Conservation (phyloP, 2,797 vertebrate genomes). For the Acomys russatus region DNA sequence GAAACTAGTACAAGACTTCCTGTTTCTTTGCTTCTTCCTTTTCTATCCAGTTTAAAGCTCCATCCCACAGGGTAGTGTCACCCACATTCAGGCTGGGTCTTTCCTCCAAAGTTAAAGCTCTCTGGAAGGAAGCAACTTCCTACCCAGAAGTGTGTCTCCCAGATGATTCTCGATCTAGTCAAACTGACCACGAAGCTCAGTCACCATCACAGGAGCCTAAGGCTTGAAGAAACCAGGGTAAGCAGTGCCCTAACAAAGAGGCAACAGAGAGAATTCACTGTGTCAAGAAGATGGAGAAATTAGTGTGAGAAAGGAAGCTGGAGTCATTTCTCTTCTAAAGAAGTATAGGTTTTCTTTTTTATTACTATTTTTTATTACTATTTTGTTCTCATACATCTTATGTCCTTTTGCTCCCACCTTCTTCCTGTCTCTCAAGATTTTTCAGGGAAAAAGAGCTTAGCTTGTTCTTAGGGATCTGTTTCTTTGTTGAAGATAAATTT, state of each 20-base stretch:
- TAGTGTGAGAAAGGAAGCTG: not conserved
- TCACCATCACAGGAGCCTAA: not conserved
- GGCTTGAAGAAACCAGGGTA: not conserved
- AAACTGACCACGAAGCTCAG: not conserved
- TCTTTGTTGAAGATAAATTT: not conserved
- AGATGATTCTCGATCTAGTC: too few relatives aligned
- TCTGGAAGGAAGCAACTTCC: too few relatives aligned
- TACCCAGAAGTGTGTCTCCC: too few relatives aligned
- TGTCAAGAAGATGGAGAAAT: not conserved
- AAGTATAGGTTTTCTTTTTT: not conserved
- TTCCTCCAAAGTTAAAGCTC: too few relatives aligned
- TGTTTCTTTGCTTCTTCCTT: not conserved
- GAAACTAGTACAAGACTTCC: too few relatives aligned
- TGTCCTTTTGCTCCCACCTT: not conserved
- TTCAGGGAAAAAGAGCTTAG: not conserved
- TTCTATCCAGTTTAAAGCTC: not conserved
- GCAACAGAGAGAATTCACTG: not conserved
- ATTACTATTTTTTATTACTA: not conserved
- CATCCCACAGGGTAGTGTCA: not conserved
- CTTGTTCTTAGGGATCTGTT: not conserved
- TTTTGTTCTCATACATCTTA: not conserved
- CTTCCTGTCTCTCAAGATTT: not conserved
- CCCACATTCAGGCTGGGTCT: too few relatives aligned
- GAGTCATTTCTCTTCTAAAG: not conserved
- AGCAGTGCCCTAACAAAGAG: not conserved